Evolutionary conservation across 1,140 invertebrate species (phyloP), one percentile per base, ranked within the genome.

Genomic region (Diorhabda carinulata): DNA sequence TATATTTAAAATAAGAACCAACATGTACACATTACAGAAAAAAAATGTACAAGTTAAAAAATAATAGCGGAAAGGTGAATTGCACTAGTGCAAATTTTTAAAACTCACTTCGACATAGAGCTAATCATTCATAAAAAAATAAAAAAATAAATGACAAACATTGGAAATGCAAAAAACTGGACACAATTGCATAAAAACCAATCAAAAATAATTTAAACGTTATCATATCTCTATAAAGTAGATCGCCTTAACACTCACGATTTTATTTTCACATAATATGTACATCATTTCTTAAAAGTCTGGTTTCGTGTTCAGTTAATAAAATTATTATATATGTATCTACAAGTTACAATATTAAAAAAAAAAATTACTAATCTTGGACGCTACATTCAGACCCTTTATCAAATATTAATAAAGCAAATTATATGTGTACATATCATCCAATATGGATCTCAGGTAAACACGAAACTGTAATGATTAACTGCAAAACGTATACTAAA

Each of bases 161-260:
- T 73, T 74, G 73, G 74, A 76, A 76, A 76, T 76, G 74, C 74
- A 76, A 75, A 74, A 66, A 72, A 73, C 72, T 73, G 64, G 61
- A 70, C 66, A 45, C 43, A 43, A 60, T 66, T 44, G 65, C 57
- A 66, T 66, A 66, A 44, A 44, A 66, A 66, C 42, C 10, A 66
- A 66, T 59, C 41, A 44, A 44, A 7, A 61, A 61, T 58, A 60
- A 59, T 66, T 66, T 43, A 66, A 43, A 56, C 25, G 52, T 59
- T 66, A 66, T 66, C 56, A 66, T 66, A 65, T 65, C 52, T 65
- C 57, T 41, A 57, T 43, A 40, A 66, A 42, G 47, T 66, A 66
- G 4, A 66, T 64, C 62, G 56, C 25, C 56, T 57, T 66, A 25
- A 66, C 47, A 66, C 56, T 66, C 43, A 66, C 25, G 42, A 44